These are phyloP conservation scores for Ips typographus DNA, from an alignment of 1,140 invertebrate species.

Conservation along the genomic window DNA sequence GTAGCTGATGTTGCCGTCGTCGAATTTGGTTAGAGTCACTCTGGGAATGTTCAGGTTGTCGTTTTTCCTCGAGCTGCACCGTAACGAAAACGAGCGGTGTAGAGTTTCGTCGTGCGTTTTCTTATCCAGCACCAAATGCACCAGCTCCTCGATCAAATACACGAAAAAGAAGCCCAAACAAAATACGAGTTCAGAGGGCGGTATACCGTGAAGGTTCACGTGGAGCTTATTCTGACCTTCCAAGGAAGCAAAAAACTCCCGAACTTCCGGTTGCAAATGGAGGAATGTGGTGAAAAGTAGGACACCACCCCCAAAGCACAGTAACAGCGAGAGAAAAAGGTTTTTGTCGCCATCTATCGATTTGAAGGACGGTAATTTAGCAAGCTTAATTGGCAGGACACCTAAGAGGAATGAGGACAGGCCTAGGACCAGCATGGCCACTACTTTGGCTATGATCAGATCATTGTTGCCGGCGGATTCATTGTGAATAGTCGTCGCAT, in stretches of 20 bases:
- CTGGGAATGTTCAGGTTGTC: conserved; percentile 47
- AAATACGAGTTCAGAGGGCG: conserved; percentile 67
- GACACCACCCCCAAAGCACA: conserved; percentile 81
- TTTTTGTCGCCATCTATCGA: conserved; percentile 50
- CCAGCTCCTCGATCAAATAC: conserved; percentile 71
- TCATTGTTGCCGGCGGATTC: not conserved
- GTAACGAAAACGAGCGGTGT: conserved; percentile 60
- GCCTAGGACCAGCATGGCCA: conserved; percentile 70
- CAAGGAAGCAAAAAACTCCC: conserved; percentile 57
- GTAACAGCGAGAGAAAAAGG: conserved; percentile 61
- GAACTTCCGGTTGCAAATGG: conserved; percentile 76
- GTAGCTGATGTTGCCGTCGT: conserved; percentile 44
- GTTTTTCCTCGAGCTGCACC: conserved; percentile 52
- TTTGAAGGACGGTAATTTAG: conserved; percentile 51
- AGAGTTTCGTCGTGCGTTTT: conserved; percentile 56
- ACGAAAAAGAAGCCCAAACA: conserved; percentile 74
- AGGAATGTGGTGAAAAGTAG: conserved; percentile 75
- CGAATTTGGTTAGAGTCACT: conserved; percentile 47
- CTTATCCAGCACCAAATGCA: conserved; percentile 60
- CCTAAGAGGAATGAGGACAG: conserved; percentile 69
- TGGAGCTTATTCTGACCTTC: conserved; percentile 47
- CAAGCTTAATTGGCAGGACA: conserved; percentile 64
- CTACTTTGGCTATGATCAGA: conserved; percentile 60
- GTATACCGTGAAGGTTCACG: conserved; percentile 50
- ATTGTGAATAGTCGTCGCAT: too few species aligned